phyloP scores from a whole-genome alignment of 2,113 vertebrate species.

The Dasyprocta punctata region DNA sequence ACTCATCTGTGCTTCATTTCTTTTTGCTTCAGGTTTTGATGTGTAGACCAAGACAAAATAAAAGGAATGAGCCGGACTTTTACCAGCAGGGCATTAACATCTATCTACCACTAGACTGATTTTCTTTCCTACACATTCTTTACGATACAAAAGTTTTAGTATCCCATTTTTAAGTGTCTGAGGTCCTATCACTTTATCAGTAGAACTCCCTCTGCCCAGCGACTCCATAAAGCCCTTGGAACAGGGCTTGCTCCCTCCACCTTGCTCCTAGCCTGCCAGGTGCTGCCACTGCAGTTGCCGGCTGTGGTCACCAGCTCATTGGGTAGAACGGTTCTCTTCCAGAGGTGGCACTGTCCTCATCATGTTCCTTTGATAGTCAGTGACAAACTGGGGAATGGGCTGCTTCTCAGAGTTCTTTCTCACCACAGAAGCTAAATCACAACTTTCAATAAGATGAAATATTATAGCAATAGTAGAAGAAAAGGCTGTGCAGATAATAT shows the following conservation, averaged over 20 bases:
- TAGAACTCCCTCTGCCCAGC: not conserved
- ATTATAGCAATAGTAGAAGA: not conserved
- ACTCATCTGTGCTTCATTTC: not conserved
- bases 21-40: not conserved
- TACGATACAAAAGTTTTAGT: not conserved
- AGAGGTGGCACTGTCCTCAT: rapidly evolving
- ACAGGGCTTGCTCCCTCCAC: not conserved
- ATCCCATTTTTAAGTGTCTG: not conserved
- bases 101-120: not conserved
- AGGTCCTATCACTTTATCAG: too few species aligned
- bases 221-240: not conserved
- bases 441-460: not conserved
- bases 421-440: not conserved
- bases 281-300: not conserved
- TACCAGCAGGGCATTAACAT: not conserved
- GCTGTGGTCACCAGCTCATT: not conserved
- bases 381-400: not conserved
- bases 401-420: not conserved
- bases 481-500: not conserved
- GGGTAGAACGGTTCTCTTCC: too few species aligned
- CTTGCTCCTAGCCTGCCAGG: not conserved
- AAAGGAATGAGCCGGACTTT: not conserved
- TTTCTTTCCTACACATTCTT: not conserved
- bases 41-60: not conserved
- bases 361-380: not conserved